A percentile compares a stretch with the other conserved stretches of the same genome.
These are phyloP conservation scores for Sclerurus mexicanus DNA, from an alignment of 2,113 vertebrate species.

Conservation along the genomic window DNA sequence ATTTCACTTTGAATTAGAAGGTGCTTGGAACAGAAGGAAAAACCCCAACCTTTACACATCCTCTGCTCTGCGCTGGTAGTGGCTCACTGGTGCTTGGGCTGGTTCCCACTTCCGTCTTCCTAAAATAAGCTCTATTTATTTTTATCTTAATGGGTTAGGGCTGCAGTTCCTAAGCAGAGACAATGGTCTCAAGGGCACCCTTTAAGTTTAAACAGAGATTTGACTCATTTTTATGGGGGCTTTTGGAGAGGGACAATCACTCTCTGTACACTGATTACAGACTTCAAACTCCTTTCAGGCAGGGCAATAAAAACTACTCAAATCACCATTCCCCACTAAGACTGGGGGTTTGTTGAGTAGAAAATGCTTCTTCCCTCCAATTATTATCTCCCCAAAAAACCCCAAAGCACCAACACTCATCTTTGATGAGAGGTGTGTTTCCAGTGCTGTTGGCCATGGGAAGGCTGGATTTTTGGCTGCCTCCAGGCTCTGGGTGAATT, in stretches of 20 bases:
- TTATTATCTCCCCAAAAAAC: not conserved
- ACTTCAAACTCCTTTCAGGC: slow-evolving; percentile 20
- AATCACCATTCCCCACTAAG: not conserved
- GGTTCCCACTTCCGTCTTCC: not conserved
- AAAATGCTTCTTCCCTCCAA: not conserved
- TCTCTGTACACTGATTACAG: slow-evolving; percentile 31
- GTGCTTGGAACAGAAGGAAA: not conserved
- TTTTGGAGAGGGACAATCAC: slow-evolving; percentile 52
- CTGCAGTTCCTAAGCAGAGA: not conserved
- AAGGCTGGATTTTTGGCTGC: not conserved
- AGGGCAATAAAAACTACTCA: slow-evolving; percentile 42
- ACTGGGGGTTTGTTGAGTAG: not conserved
- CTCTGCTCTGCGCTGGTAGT: not conserved
- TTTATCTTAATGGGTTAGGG: slow-evolving; percentile 48
- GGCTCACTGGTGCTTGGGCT: not conserved
- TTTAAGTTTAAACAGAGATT: slow-evolving; percentile 34
- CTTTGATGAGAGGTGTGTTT: not conserved
- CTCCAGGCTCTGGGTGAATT: not conserved
- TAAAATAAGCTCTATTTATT: slow-evolving; percentile 54
- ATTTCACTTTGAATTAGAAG: not conserved
- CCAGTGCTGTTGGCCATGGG: not conserved
- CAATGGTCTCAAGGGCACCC: slow-evolving; percentile 25
- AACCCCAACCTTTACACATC: not conserved
- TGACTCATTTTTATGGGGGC: slow-evolving; percentile 39
- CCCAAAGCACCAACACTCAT: not conserved